These are phyloP conservation scores for Stenopsyche tienmushanensis DNA, from an alignment of 1,140 invertebrate genomes.

Conservation along the genomic window DNA sequence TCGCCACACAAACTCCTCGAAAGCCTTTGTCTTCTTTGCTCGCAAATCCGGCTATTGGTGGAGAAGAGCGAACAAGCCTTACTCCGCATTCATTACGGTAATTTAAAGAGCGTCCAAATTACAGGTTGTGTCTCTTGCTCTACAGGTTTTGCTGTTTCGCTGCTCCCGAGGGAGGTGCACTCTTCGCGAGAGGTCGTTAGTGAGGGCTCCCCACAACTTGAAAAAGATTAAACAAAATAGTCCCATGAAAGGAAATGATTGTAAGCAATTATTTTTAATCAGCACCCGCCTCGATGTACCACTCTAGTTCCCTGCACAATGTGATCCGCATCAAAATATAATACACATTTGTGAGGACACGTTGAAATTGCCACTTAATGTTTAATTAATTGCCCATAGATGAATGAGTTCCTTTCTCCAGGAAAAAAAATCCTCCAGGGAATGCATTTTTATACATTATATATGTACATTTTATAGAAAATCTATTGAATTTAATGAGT, in stretches of 20 bases:
- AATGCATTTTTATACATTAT: too few species aligned
- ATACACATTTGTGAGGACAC: not conserved
- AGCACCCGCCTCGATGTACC: constrained; percentile 7
- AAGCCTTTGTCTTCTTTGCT: constrained; percentile 12
- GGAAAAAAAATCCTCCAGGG: too few species aligned
- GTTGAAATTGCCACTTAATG: too few species aligned
- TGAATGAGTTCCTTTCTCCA: too few species aligned
- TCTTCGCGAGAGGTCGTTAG: constrained; percentile 3
- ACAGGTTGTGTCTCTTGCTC: constrained; percentile 8
- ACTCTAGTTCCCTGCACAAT: not conserved
- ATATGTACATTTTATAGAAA: too few species aligned
- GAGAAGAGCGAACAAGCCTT: not conserved
- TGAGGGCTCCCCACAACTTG: not conserved
- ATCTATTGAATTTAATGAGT: too few species aligned
- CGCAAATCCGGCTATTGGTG: not conserved
- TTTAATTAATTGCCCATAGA: too few species aligned
- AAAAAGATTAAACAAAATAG: constrained; percentile 22
- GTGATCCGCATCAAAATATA: too few species aligned
- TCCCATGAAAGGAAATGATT: constrained; percentile 24
- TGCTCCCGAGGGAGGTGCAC: constrained; percentile 10
- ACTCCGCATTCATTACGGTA: constrained; percentile 22
- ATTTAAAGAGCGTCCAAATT: constrained; percentile 30
- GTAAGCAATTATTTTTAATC: constrained; percentile 31
- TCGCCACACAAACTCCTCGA: not conserved
- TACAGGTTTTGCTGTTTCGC: not conserved